A percentile compares a stretch with the other conserved stretches of the same genome.
Conservation (phyloP, 2,113 vertebrate species). For the Thinocorus orbignyianus region DNA sequence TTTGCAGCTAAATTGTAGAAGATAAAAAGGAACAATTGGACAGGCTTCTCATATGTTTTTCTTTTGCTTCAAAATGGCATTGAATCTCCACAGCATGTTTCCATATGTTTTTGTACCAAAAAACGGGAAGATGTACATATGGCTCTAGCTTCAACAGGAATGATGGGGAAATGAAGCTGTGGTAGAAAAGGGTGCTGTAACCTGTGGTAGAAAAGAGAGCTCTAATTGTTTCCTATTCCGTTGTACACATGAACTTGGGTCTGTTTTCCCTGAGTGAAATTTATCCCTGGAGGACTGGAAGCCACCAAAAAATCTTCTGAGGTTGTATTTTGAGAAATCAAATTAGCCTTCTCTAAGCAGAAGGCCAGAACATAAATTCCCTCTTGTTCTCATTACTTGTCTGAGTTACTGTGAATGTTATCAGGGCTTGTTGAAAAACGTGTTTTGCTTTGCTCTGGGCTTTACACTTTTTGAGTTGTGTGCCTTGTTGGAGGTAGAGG, state of each 20-base stretch:
- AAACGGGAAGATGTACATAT: accelerated
- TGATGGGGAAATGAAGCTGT: not conserved
- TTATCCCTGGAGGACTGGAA: not conserved
- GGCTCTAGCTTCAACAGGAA: not conserved
- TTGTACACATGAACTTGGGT: not conserved
- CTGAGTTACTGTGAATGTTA: no score
- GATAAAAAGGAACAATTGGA: not conserved
- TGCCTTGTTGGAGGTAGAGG: not conserved
- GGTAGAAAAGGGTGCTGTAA: not conserved
- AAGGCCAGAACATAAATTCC: not conserved
- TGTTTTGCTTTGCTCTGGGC: not conserved
- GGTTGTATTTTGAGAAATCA: not conserved
- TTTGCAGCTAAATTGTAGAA: not conserved
- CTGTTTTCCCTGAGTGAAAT: not conserved
- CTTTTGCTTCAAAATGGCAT: not conserved
- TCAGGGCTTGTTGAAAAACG: not conserved
- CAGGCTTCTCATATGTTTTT: not conserved
- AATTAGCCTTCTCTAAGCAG: not conserved
- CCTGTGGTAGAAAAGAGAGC: not conserved
- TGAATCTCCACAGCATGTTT: not conserved
- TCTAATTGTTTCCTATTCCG: not conserved
- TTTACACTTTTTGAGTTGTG: not conserved
- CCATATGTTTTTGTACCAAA: accelerated
- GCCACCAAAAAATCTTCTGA: not conserved
- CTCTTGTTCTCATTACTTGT: not conserved